These are phyloP conservation scores for Mimachlamys varia DNA, from an alignment of 2,888 invertebrate genomes.

Conservation along the genomic window DNA sequence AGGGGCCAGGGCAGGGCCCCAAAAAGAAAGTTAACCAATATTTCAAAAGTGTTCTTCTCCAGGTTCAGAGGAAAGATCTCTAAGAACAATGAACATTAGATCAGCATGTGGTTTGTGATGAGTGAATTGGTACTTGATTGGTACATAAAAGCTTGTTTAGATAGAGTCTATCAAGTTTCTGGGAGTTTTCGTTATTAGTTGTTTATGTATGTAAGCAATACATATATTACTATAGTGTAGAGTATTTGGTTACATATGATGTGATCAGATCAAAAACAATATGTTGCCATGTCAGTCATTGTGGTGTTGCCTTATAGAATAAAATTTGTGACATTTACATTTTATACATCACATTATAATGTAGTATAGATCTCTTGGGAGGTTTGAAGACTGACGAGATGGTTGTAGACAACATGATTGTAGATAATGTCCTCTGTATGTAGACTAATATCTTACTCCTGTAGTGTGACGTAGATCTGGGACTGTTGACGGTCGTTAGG, in stretches of 20 bases:
- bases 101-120: not conserved
- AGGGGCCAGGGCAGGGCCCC: too few species aligned
- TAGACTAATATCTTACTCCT: not conserved
- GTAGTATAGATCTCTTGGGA: constrained; percentile 1
- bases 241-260: not conserved
- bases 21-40: too few species aligned
- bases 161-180: constrained; percentile 4
- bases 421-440: not conserved
- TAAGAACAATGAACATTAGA: not conserved
- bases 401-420: not conserved
- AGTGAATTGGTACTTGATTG: not conserved
- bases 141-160: not conserved
- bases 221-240: not conserved
- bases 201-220: not conserved
- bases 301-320: constrained; percentile 29
- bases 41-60: too few species aligned
- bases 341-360: too few species aligned
- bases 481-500: not conserved
- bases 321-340: not conserved
- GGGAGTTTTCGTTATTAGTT: not conserved
- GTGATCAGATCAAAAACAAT: not conserved
- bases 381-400: not conserved
- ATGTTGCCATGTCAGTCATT: not conserved
- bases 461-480: not conserved
- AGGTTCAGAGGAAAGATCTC: not conserved